These are phyloP conservation scores for Poecilus cupreus DNA, from an alignment of 2,888 invertebrate genomes.

Conservation along the genomic window DNA sequence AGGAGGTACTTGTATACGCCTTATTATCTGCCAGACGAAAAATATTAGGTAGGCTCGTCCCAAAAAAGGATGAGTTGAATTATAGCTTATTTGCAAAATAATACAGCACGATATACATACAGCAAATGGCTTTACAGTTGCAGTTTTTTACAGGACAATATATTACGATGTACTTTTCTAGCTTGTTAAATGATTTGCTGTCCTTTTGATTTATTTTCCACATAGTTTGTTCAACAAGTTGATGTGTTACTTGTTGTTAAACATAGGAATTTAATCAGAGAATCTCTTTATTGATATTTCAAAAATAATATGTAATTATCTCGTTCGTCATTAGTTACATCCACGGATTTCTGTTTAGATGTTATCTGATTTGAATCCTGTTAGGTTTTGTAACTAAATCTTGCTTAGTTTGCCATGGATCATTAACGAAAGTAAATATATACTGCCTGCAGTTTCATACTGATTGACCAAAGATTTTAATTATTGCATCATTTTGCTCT, in stretches of 20 bases:
- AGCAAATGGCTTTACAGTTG: neutral
- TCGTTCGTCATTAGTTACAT: neutral
- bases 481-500: neutral
- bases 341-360: neutral
- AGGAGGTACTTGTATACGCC: neutral
- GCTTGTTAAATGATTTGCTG: neutral
- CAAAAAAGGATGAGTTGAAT: no score
- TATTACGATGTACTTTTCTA: no score
- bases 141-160: no score
- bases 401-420: neutral
- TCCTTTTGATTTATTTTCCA: no score
- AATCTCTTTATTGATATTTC: neutral
- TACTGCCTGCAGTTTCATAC: neutral
- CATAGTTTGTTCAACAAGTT: no score
- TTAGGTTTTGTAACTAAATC: neutral
- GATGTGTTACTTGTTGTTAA: no score
- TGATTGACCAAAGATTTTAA: neutral
- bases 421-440: conserved; percentile 6
- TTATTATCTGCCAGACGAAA: neutral
- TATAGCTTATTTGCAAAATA: neutral
- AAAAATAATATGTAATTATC: neutral
- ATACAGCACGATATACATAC: neutral
- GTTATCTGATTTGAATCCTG: neutral
- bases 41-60: no score
- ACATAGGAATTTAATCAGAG: neutral